These are phyloP conservation scores for Rotaria macrura DNA, from an alignment of 2,888 invertebrate genomes.

Conservation along the genomic window DNA sequence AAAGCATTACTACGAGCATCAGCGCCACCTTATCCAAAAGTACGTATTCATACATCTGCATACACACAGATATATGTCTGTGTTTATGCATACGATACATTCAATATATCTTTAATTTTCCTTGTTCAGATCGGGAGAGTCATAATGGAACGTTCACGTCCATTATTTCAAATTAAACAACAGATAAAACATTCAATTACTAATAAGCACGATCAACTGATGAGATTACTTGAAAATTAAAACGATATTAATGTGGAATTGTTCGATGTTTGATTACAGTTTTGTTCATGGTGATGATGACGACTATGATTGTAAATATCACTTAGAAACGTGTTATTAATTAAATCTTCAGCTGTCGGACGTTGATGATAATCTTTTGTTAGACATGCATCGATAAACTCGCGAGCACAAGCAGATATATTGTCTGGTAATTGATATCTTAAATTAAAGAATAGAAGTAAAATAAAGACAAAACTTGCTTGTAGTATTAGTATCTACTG, in stretches of 20 bases:
- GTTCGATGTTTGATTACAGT: not conserved
- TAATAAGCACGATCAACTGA: slow-evolving; percentile 3
- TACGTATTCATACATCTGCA: too few species aligned
- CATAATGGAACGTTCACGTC: slow-evolving; percentile 9
- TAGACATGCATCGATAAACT: slow-evolving; percentile 22
- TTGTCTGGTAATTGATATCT: slow-evolving; percentile 12
- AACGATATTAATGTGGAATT: not conserved
- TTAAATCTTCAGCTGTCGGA: not conserved
- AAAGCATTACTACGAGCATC: not conserved
- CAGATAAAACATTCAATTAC: not conserved
- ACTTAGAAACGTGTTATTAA: not conserved
- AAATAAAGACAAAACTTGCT: too few species aligned
- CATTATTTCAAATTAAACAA: not conserved
- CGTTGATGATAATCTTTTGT: slow-evolving; percentile 23
- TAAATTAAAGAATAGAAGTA: too few species aligned
- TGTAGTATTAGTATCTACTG: not conserved
- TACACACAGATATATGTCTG: not conserved
- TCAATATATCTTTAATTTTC: not conserved
- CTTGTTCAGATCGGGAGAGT: not conserved
- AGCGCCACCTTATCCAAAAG: not conserved
- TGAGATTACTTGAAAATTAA: not conserved
- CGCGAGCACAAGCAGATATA: not conserved
- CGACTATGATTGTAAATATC: not conserved
- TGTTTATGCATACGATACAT: too few species aligned
- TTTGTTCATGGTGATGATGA: not conserved